Evolutionary conservation across 1,140 invertebrate species (phyloP).

Genomic region (Adelges cooleyi): DNA sequence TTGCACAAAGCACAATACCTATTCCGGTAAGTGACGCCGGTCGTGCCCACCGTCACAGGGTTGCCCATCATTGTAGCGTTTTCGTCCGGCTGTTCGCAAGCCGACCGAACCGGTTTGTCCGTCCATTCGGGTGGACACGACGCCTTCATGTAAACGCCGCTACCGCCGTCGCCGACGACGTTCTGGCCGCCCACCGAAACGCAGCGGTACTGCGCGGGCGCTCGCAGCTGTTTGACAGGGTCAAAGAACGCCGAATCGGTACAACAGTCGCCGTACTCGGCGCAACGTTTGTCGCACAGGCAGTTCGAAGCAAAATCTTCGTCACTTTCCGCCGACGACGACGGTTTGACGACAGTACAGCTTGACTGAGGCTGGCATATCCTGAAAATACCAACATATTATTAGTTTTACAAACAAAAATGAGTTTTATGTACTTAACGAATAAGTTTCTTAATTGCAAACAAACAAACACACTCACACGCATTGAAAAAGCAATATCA

Average conservation of each 20-base stretch:
- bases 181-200: conserved; percentile 32
- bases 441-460: too few species aligned
- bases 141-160: conserved; percentile 41
- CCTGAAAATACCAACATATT: too few species aligned
- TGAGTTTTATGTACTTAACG: too few species aligned
- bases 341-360: background rate
- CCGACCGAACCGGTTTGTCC: conserved; percentile 33
- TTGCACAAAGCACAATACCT: conserved; percentile 47
- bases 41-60: conserved; percentile 40
- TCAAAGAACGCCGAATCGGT: conserved; percentile 39
- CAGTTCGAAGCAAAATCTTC: conserved; percentile 39
- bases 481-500: too few species aligned
- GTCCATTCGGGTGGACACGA: conserved; percentile 39
- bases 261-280: conserved; percentile 44
- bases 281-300: conserved; percentile 42
- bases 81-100: conserved; percentile 34
- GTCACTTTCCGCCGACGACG: background rate
- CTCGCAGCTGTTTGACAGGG: conserved; percentile 34
- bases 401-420: too few species aligned
- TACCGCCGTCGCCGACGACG: conserved; percentile 33
- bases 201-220: conserved; percentile 37
- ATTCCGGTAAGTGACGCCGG: conserved; percentile 45
- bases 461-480: too few species aligned
- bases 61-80: conserved; percentile 39
- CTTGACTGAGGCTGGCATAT: background rate